phyloP scores from a whole-genome alignment of 2,888 invertebrate genomes.

The Papilio elwesi region DNA sequence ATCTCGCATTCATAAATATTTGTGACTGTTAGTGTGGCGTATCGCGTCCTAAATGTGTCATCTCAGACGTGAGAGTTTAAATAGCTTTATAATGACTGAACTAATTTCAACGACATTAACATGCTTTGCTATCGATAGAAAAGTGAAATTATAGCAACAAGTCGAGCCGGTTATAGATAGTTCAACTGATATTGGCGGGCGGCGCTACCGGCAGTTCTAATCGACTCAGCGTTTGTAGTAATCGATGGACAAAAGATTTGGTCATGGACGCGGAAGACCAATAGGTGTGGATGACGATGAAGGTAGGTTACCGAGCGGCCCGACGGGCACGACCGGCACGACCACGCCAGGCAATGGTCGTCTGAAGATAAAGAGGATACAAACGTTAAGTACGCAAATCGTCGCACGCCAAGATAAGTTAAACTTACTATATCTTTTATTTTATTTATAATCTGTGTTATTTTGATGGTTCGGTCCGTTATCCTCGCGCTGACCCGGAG shows the following conservation, averaged over 20 bases:
- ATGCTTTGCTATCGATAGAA: slow-evolving; percentile 11
- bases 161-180: neutral
- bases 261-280: no score
- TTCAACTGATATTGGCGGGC: slow-evolving; percentile 9
- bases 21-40: neutral
- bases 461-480: slow-evolving; percentile 48
- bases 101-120: neutral
- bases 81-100: slow-evolving; percentile 1
- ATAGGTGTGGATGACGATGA: no score
- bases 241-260: no score
- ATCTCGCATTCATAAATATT: neutral
- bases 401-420: neutral
- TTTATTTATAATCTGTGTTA: slow-evolving; percentile 20
- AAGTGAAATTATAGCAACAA: slow-evolving; percentile 27
- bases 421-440: neutral
- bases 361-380: no score
- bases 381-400: neutral
- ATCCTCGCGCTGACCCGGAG: slow-evolving; percentile 45
- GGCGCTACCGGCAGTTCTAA: no score
- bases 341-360: no score
- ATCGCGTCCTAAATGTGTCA: neutral
- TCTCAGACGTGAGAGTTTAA: neutral
- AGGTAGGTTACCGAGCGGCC: no score
- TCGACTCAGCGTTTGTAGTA: no score
- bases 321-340: no score